Evolutionary conservation across 2,888 invertebrate genomes (phyloP), one percentile per base, ranked within the genome.

Genomic region (Ochlodes sylvanus): DNA sequence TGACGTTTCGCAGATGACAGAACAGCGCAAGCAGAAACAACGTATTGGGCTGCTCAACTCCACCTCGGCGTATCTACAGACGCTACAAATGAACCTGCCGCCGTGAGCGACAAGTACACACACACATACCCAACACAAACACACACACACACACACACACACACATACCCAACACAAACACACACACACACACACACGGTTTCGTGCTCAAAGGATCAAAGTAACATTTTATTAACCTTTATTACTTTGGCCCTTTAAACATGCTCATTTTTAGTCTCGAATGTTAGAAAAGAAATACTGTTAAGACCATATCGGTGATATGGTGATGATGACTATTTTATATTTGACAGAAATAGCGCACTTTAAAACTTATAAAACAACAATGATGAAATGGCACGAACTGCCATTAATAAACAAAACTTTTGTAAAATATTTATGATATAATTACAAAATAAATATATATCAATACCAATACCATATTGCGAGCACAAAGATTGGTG

Each of bases 1-100:
- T 1, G 10, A 6, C 21, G 60, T 68, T 79, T 76, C 15, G 54
- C 85, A 97, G 96, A 98, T 98, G 98, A 98, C 98, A 27, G 98
- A 99, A 87, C 98, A 98, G 84, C 94, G 98, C 69, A 98, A 98
- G 87, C 98, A 98, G 84, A 98, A 98, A 81, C 98, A 98, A 87
- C 95, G 98, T 75, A 94, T 98, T 78, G 98, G 98, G 69, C 93
- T 98, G 73, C 92, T 98, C 58, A 97, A 96, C 90, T 97, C 97
- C 12, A 96, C 96, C 34, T 95, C 96, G 63, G 94, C 95, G 69
- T 96, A 95, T 84, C 90, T 96, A 72, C 96, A 96, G 85, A 93
- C 90, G 73, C 77, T 93, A 82, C 93, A 93, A 76, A 86, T 92
- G 88, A 92, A 91, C 81, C 79, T 92, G 63, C 91, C 92, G 27